Conservation (phyloP, 2,113 vertebrate species). For the Ranitomeya variabilis region DNA sequence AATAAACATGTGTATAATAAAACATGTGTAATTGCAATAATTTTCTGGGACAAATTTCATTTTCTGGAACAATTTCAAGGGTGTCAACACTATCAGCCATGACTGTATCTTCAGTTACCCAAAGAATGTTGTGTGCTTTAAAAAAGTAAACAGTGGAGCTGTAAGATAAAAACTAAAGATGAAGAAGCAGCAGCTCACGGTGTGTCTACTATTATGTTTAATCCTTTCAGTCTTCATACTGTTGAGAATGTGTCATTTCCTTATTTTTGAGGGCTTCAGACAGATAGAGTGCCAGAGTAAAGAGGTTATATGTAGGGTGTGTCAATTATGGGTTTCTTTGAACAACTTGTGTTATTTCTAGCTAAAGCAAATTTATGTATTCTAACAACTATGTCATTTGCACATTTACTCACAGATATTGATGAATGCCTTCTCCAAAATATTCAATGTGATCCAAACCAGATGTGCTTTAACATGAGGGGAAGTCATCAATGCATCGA, state of each 20-base stretch:
- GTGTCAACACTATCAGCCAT: too few relatives aligned
- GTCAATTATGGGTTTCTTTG: background rate
- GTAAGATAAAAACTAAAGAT: background rate
- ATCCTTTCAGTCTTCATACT: background rate
- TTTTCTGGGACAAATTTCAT: too few relatives aligned
- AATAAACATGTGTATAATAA: too few relatives aligned
- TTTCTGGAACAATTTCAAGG: too few relatives aligned
- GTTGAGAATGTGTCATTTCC: slow-evolving; percentile 12
- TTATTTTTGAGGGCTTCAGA: background rate
- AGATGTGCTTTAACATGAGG: slow-evolving; percentile 96
- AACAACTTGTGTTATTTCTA: background rate
- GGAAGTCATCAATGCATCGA: slow-evolving; percentile 94
- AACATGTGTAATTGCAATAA: too few relatives aligned
- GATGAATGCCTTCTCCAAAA: slow-evolving; percentile 92
- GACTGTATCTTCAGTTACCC: too few relatives aligned
- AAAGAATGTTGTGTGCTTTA: background rate
- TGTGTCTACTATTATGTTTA: background rate
- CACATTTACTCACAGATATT: slow-evolving; percentile 74
- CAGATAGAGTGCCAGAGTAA: slow-evolving; percentile 15
- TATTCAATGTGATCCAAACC: slow-evolving; percentile 86
- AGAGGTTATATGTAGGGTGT: slow-evolving; percentile 20
- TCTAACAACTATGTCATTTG: background rate
- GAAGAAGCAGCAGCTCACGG: background rate
- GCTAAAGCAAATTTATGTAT: background rate
- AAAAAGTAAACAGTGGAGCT: too few relatives aligned